phyloP scores from a whole-genome alignment of 2,888 invertebrate genomes.

The Tipula lateralis region DNA sequence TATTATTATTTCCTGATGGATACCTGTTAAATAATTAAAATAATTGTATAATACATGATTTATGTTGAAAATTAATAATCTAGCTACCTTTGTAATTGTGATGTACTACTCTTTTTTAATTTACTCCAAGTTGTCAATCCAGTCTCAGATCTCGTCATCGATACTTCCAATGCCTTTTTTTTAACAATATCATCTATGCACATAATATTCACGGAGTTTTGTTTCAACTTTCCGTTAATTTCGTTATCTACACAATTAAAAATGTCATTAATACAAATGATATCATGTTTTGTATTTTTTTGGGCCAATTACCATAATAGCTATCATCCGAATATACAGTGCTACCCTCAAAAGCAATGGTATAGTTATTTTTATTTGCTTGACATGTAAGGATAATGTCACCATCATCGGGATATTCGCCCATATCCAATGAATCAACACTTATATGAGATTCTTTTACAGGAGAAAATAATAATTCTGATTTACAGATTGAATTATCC shows the following conservation, averaged over 20 bases:
- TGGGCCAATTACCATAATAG: slow-evolving; percentile 55
- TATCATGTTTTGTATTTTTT: background rate
- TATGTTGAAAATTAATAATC: background rate
- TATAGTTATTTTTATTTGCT: slow-evolving; percentile 91
- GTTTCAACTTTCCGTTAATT: slow-evolving; percentile 38
- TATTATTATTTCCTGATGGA: slow-evolving; percentile 71
- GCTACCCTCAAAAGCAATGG: slow-evolving; percentile 89
- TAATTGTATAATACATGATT: background rate
- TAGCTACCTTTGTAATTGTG: slow-evolving; percentile 58
- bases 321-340: slow-evolving; percentile 81
- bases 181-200: slow-evolving; percentile 46
- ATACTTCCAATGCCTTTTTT: slow-evolving; percentile 57
- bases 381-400: slow-evolving; percentile 87
- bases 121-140: slow-evolving; percentile 87
- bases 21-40: slow-evolving; percentile 51
- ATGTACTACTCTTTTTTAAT: slow-evolving; percentile 65
- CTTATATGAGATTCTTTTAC: slow-evolving; percentile 78
- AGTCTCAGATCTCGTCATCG: slow-evolving; percentile 84
- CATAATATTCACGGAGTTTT: slow-evolving; percentile 44
- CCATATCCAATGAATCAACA: slow-evolving; percentile 87
- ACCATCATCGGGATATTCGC: slow-evolving; percentile 66
- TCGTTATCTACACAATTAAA: slow-evolving; percentile 28
- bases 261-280: background rate
- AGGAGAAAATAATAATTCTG: slow-evolving; percentile 84
- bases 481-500: slow-evolving; percentile 87